phyloP scores from a whole-genome alignment of 37 sponge, comb jelly and placozoan genomes.

The Ephydatia muelleri region DNA sequence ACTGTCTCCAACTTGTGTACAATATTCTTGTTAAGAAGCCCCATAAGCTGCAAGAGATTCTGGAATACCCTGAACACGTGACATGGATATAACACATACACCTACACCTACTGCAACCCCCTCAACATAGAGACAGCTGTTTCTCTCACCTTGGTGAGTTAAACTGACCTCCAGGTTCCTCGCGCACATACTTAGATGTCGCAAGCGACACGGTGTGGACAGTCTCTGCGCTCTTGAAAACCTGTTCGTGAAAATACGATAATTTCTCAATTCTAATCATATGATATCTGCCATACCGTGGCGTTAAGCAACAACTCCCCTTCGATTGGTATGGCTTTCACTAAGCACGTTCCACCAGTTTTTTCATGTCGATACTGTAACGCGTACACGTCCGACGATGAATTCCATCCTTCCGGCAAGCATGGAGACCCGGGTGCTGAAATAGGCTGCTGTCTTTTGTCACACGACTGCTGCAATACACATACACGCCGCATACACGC shows the following conservation, averaged over 20 bases:
- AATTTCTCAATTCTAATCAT: background rate
- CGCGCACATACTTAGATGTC: constrained; percentile 13
- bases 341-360: constrained; percentile 14
- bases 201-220: constrained; percentile 9
- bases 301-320: constrained; percentile 45
- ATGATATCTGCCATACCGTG: constrained; percentile 15
- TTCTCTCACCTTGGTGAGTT: constrained; percentile 14
- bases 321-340: constrained; percentile 50
- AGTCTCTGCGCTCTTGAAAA: background rate
- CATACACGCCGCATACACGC: too few species aligned
- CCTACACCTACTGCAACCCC: background rate
- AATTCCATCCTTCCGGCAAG: constrained; percentile 70
- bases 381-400: constrained; percentile 46
- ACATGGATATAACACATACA: background rate
- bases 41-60: constrained; percentile 41
- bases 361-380: constrained; percentile 50
- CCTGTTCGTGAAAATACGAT: background rate
- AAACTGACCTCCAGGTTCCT: background rate
- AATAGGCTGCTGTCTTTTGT: background rate
- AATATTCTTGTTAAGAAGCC: constrained; percentile 49
- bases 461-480: background rate
- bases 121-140: background rate
- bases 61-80: constrained; percentile 22
- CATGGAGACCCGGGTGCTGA: constrained; percentile 11
- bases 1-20: constrained; percentile 17